Base-by-base conservation (phyloP, 2,113 vertebrate species). In the Trochalopteron elliotii region DNA sequence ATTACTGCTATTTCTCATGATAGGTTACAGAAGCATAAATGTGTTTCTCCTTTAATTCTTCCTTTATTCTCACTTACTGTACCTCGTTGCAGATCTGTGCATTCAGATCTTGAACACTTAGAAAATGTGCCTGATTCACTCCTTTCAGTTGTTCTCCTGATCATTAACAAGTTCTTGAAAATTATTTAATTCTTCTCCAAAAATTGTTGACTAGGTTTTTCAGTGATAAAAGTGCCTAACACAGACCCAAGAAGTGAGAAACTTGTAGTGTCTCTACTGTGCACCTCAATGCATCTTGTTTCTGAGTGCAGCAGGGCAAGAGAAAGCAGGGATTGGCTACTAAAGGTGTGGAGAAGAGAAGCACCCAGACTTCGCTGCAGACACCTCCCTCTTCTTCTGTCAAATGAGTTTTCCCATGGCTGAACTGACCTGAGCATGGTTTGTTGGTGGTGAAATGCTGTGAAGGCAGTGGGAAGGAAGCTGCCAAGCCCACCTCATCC, bases 401-500 rank as follows among this genome's bases (percentile, higher is more conserved):
- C 39, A 75, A 44, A 35, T 11, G 45, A 69, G 37, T 35, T 83
- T 5, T 5, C 52, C 70, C 1, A 1, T 49, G 53, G 67, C 10
- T 74, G 65, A 59, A 77, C 25, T 77, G 52, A 63, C 70, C 82
- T 39, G 18, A 74, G 45, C 64, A 59, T 7, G 5, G 47, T 59
- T 84, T 84, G 55, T 70, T 1, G 8, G 69, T 59, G 33, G 37
- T 67, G 88, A 87, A 87, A 71, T 0, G 0, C 44, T 84, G 59
- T 47, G 47, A 89, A 60, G 35, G 44, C 4, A 6, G 68, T 20
- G n/a, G 50, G 56, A 87, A 87, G 74, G 42, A 69, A 74, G 68
- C 63, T 92, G 84, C 84, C 78, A 84, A 94, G 69, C 56, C 69
- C 77, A 71, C 53, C 65, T 93, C 72, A 52, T 56, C 81, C 47